Conservation (phyloP, 2,113 vertebrate species). For the Chamaetylas fuelleborni region DNA sequence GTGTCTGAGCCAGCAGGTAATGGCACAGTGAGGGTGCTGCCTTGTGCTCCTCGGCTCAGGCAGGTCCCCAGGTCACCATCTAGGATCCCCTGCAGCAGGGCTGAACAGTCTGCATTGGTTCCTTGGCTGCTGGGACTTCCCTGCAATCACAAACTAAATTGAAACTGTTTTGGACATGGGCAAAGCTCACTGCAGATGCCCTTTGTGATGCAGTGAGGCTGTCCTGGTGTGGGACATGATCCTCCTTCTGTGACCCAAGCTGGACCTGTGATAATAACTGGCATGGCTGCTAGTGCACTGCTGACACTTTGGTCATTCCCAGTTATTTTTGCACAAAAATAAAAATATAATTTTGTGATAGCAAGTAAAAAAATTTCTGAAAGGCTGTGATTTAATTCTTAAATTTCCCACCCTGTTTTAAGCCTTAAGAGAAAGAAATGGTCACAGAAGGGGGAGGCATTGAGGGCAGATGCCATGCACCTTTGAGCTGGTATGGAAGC, state of each 20-base stretch:
- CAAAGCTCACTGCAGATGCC: neutral
- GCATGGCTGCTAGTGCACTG: neutral
- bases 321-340: neutral
- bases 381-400: neutral
- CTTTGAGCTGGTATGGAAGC: neutral
- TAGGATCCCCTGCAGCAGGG: neutral
- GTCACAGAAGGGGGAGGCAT: neutral
- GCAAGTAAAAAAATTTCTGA: neutral
- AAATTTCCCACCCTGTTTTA: neutral
- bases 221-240: rapidly evolving
- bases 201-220: rapidly evolving
- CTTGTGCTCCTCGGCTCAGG: neutral
- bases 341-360: neutral
- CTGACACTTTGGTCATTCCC: neutral
- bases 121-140: neutral
- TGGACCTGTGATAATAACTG: neutral
- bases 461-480: neutral
- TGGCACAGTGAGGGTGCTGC: neutral
- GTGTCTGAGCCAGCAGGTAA: neutral
- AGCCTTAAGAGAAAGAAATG: neutral
- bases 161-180: neutral
- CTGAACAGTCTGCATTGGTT: neutral
- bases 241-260: neutral
- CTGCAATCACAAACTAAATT: neutral
- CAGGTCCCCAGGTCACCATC: neutral